Evolutionary conservation across 2,113 vertebrate species (phyloP).

Genomic region (Oncorhynchus mykiss): DNA sequence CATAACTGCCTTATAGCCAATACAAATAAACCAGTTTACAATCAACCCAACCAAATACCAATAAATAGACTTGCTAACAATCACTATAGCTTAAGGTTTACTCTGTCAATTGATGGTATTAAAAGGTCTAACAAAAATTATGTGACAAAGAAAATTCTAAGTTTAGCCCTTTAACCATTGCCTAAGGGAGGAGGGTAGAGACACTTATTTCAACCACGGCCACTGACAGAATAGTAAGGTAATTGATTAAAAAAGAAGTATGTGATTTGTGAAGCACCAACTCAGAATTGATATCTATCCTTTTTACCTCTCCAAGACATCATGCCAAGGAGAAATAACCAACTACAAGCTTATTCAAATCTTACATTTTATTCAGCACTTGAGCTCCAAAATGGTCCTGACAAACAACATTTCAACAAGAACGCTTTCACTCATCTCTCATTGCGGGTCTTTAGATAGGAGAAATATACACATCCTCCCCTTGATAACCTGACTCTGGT

Average conservation of each 20-base stretch:
- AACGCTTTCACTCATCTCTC: conserved; percentile 48
- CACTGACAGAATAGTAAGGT: too few species aligned
- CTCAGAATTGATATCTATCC: background rate
- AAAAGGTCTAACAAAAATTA: background rate
- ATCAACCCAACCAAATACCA: conserved; percentile 30
- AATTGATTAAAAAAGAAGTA: background rate
- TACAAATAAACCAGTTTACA: conserved; percentile 3
- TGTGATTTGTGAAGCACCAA: conserved; percentile 15
- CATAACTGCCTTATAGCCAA: conserved; percentile 24
- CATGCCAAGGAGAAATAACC: conserved; percentile 46
- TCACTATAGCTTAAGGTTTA: background rate
- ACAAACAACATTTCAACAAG: conserved; percentile 65
- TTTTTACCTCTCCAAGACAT: conserved; percentile 18
- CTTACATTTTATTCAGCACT: conserved; percentile 22
- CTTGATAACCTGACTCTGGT: conserved; percentile 61
- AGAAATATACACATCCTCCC: conserved; percentile 53
- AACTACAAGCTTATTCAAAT: conserved; percentile 32
- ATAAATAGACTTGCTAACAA: background rate
- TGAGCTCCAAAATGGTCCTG: conserved; percentile 43
- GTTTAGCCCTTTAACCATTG: too few species aligned
- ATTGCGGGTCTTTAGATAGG: conserved; percentile 42
- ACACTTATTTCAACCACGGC: conserved; percentile 42
- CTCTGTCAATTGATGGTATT: background rate
- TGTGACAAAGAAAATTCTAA: background rate
- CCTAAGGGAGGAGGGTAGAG: background rate